phyloP scores from a whole-genome alignment of 2,113 vertebrate genomes.

The Apteryx mantelli region DNA sequence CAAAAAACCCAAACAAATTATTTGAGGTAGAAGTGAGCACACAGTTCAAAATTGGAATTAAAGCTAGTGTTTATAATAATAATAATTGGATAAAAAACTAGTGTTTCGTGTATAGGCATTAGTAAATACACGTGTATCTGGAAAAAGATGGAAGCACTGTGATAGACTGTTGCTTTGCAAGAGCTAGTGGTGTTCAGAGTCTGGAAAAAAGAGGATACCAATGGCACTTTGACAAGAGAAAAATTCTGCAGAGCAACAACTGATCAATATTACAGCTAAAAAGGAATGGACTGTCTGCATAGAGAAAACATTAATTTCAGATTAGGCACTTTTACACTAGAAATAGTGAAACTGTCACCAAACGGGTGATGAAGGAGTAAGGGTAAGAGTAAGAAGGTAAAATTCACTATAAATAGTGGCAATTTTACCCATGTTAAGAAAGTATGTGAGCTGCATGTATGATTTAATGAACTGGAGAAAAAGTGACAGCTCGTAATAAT shows the following conservation, averaged over 20 bases:
- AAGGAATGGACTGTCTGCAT: neutral
- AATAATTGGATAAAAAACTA: neutral
- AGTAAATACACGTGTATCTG: neutral
- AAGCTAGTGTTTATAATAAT: too few species aligned
- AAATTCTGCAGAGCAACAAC: neutral
- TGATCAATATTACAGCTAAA: neutral
- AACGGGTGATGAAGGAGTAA: neutral
- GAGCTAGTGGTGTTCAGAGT: neutral
- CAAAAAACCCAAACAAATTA: neutral
- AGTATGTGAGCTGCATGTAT: neutral
- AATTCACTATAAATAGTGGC: neutral
- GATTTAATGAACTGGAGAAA: neutral
- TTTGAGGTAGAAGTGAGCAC: rapidly evolving
- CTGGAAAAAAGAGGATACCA: neutral
- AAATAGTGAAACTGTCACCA: neutral
- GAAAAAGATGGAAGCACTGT: neutral
- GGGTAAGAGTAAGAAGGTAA: neutral
- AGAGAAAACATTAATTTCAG: neutral
- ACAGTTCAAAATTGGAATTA: neutral
- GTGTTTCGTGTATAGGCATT: neutral
- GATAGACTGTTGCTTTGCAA: neutral
- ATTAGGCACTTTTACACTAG: neutral
- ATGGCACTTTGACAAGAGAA: neutral
- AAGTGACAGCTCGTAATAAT: neutral
- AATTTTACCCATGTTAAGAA: neutral